Percentiles rank a stretch among this genome's conserved stretches.
These are phyloP conservation scores for Drosophila leonis DNA, from an alignment of 2,888 invertebrate genomes.

Conservation along the genomic window DNA sequence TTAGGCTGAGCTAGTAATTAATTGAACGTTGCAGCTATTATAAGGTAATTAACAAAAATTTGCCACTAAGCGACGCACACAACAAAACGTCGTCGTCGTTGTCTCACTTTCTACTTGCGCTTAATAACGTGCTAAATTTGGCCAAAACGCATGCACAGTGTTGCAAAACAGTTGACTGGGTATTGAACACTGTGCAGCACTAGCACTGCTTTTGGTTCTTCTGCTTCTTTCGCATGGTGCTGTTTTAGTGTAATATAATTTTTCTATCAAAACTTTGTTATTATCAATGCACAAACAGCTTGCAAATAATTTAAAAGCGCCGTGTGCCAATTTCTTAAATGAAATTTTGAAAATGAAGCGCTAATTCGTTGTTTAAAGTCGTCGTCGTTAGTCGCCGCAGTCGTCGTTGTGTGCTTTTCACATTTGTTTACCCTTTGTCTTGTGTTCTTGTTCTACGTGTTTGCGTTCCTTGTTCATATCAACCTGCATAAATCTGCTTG, in stretches of 20 bases:
- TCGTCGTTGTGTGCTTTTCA: constrained; percentile 47
- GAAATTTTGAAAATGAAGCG: constrained; percentile 54
- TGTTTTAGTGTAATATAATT: constrained; percentile 66
- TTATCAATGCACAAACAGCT: constrained; percentile 44
- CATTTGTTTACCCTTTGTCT: constrained; percentile 76
- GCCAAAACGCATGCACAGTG: constrained; percentile 16
- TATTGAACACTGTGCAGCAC: constrained; percentile 31
- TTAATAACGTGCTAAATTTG: constrained; percentile 41
- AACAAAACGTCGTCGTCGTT: constrained; percentile 52
- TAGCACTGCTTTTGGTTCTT: constrained; percentile 41
- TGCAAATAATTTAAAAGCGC: constrained; percentile 15
- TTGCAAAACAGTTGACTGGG: constrained; percentile 5
- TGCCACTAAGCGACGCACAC: constrained; percentile 57
- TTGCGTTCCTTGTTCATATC: constrained; percentile 58
- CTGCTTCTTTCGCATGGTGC: constrained; percentile 64
- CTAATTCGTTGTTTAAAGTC: constrained; percentile 13
- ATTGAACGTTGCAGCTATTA: constrained; percentile 37
- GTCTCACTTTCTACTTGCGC: constrained; percentile 66
- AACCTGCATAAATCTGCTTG: constrained; percentile 61
- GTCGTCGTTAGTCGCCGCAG: constrained; percentile 31
- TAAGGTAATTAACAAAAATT: constrained; percentile 52
- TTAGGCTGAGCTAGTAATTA: constrained; percentile 46
- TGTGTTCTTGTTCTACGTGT: constrained; percentile 58
- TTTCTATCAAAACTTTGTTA: constrained; percentile 52
- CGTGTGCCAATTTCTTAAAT: constrained; percentile 47